Base-by-base conservation (phyloP, 2,888 invertebrate species). In the Hyles lineata region DNA sequence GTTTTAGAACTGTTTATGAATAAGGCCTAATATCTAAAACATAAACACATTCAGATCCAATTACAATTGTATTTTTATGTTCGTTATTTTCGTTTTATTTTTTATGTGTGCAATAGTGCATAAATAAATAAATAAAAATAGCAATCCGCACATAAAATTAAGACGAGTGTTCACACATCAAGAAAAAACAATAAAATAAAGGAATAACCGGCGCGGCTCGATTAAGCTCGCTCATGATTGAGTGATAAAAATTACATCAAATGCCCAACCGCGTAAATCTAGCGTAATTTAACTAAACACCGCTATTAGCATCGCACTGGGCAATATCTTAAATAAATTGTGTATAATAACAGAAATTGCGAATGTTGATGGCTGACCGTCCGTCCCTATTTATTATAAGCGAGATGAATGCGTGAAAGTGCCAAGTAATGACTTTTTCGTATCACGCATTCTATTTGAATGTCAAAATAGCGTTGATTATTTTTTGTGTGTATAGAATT, bases 321-420 rank as follows among this genome's bases (percentile, higher is more conserved):
- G 81, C 79, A 84, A 83, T 83, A 82, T 77, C 79, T 81, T 80
- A 80, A 78, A 82, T 77, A 82, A 85, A 87, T 87, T 81, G 85
- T 75, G 76, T 78, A 80, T 84, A 86, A 86, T 85, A 84, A 83
- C 82, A 83, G 82, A 85, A 84, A 83, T 82, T 77, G 80, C 83
- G 83, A 84, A 85, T 85, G 85, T 84, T 84, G 82, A 82, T 82
- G 80, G 75, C 74, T 74, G 74, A 75, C 76, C 76, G 78, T 78
- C 75, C 72, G 32, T 78, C 76, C 72, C 71, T 77, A 81, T 74
- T 75, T 82, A 82, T 83, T 80, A 82, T 78, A 77, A 72, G 55
- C 67, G 75, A 85, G 87, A 86, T 82, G 77, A 79, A 87, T 86
- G 81, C 76, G 84, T 79, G 87, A 63, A 63, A 67, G 67, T 67